Evolutionary conservation across 2,113 vertebrate species (phyloP).

Genomic region (Brienomyrus brachyistius): DNA sequence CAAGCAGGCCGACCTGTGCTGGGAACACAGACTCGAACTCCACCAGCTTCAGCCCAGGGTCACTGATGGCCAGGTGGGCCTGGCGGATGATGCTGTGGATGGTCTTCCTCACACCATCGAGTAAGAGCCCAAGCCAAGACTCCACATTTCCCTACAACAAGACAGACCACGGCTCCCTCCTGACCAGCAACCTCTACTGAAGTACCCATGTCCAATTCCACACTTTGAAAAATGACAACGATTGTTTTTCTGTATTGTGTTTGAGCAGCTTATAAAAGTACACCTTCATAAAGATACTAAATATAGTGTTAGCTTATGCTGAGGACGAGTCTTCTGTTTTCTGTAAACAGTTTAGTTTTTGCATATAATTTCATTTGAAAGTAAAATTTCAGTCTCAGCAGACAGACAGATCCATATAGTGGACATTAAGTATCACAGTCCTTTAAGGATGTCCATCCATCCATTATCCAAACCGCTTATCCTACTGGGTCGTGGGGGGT

Average conservation of each 20-base stretch:
- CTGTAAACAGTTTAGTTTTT: not conserved
- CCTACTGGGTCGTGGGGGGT: no score
- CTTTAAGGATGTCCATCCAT: not conserved
- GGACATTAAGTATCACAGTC: not conserved
- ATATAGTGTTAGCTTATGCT: not conserved
- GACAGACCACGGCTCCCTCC: not conserved
- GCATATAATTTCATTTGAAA: not conserved
- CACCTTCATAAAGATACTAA: not conserved
- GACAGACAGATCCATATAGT: not conserved
- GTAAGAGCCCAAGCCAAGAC: conserved; percentile 57
- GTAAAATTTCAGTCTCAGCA: not conserved
- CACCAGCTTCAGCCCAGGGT: conserved; percentile 59
- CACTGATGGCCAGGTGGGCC: conserved; percentile 51
- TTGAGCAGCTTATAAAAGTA: not conserved
- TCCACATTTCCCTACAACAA: conserved; percentile 57
- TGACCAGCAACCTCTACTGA: not conserved
- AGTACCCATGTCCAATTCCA: not conserved
- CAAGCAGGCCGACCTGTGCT: conserved; percentile 80
- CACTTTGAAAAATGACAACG: not conserved
- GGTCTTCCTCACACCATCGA: conserved; percentile 59
- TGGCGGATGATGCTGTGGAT: conserved; percentile 56
- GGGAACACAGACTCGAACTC: conserved; percentile 70
- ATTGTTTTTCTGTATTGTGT: not conserved
- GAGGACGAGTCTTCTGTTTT: no score
- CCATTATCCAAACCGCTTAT: no score